Percentiles rank a stretch among this genome's conserved stretches.
Conservation (phyloP, 2,888 invertebrate genomes). For the Ceraclea dissimilis region DNA sequence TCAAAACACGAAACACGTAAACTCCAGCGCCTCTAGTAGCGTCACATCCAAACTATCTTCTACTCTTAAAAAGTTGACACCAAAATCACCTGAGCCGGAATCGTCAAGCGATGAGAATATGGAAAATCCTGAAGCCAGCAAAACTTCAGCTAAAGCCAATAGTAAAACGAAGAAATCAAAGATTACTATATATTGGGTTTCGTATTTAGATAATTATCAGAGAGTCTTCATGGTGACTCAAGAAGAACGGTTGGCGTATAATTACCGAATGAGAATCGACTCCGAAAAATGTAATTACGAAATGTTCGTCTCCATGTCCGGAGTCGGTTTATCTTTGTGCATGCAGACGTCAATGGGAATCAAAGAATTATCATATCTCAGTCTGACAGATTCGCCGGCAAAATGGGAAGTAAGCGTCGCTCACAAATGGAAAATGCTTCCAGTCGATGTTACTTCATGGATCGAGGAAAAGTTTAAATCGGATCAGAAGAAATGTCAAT, state of each 20-base stretch:
- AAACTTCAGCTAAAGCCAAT: constrained; percentile 39
- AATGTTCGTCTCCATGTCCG: constrained; percentile 59
- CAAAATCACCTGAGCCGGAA: constrained; percentile 41
- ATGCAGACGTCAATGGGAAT: constrained; percentile 37
- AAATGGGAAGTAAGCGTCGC: constrained; percentile 78
- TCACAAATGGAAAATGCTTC: constrained; percentile 70
- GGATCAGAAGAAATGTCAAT: constrained; percentile 61
- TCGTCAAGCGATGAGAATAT: constrained; percentile 57
- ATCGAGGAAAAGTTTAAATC: constrained; percentile 70
- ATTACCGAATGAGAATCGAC: constrained; percentile 51
- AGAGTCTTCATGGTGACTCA: constrained; percentile 68
- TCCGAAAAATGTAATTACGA: constrained; percentile 63
- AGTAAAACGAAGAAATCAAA: constrained; percentile 67
- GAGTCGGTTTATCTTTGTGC: constrained; percentile 57
- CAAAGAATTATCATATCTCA: constrained; percentile 62
- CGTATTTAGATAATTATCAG: constrained; percentile 68
- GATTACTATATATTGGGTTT: constrained; percentile 73
- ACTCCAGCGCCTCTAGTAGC: constrained; percentile 40
- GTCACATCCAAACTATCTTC: constrained; percentile 50
- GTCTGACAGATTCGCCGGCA: constrained; percentile 61
- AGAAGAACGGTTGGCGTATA: constrained; percentile 61
- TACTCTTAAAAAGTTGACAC: constrained; percentile 46
- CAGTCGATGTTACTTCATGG: constrained; percentile 72
- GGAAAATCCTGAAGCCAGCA: constrained; percentile 41
- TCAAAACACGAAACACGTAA: constrained; percentile 56